Base-by-base conservation (phyloP, 2,797 vertebrate genomes). In the Picus viridis region DNA sequence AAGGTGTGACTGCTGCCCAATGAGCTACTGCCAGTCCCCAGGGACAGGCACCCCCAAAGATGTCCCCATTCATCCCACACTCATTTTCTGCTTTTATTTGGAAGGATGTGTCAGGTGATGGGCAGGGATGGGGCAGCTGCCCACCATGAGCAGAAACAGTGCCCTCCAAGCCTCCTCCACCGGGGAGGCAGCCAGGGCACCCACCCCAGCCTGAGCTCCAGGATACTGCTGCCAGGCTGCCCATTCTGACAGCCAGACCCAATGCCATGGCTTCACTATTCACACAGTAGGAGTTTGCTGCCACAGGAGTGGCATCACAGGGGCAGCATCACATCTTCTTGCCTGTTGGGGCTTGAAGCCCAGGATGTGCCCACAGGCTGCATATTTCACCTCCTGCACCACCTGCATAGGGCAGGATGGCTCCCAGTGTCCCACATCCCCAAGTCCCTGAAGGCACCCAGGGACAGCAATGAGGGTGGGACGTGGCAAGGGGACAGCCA, bases 81-180 rank as follows among this genome's bases (percentile, higher is more conserved):
- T 89, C 5, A 0, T 83, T 83, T 92, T 94, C 74, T 81, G 83
- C 71, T 69, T 91, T 96, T 95, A 96, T 96, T 95, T 45, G 51
- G 93, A 69, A 78, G 22, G n/a, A 20, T 14, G 2, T 51, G 34
- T 6, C 10, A n/a, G 47, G 11, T 59, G 43, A 61, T 0, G 0
- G 34, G 24, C 26, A 67, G 36, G 68, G 43, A 47, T 20, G 36
- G 53, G 75, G 63, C 30, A 51, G 69, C 68, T 70, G 47, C 72
- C 3, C 7, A 36, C 64, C 0, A 0, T 14, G 47, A 67, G 72
- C 2, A 4, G 36, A 75, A 18, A 29, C 0, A 0, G 71, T 81
- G 56, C 8, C 53, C 82, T 71, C 22, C 23, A 11, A 10, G 10
- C 34, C 18, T 70, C 34, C 14, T 56, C 27, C 27, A 17, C 53